Evolutionary conservation across 2,113 vertebrate genomes (phyloP).

Genomic region (Hydropotes inermis): DNA sequence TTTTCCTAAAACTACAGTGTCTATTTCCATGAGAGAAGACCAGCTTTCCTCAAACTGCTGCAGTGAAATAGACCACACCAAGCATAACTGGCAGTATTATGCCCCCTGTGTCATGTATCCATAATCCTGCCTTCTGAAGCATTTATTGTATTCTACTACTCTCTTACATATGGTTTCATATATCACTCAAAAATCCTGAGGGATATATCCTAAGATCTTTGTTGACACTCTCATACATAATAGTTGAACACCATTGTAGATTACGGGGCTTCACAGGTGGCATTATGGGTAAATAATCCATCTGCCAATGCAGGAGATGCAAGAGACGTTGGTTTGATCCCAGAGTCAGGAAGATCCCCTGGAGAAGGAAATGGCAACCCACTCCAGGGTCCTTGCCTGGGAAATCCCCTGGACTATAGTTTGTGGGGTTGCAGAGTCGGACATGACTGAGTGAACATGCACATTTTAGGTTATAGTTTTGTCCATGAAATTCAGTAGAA

Average conservation of each 20-base stretch:
- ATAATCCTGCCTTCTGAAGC: background rate
- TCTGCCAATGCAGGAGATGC: background rate
- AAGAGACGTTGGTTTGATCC: background rate
- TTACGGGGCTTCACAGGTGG: rapidly evolving
- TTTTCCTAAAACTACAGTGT: background rate
- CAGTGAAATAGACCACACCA: background rate
- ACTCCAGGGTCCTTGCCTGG: background rate
- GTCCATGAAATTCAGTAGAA: background rate
- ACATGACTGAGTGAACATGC: background rate
- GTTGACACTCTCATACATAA: background rate
- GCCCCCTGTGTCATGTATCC: background rate
- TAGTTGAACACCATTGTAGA: background rate
- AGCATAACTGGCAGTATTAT: background rate
- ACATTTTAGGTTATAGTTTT: background rate
- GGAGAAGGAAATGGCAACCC: background rate
- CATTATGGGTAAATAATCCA: background rate
- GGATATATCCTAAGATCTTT: background rate
- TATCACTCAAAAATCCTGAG: background rate
- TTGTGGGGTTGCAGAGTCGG: rapidly evolving
- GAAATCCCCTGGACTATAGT: background rate
- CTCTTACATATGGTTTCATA: background rate
- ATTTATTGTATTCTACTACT: background rate
- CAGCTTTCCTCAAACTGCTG: background rate
- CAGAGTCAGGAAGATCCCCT: background rate
- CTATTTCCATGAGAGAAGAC: background rate